Conservation (phyloP, 2,113 vertebrate genomes). For the Anarrhichthys ocellatus region DNA sequence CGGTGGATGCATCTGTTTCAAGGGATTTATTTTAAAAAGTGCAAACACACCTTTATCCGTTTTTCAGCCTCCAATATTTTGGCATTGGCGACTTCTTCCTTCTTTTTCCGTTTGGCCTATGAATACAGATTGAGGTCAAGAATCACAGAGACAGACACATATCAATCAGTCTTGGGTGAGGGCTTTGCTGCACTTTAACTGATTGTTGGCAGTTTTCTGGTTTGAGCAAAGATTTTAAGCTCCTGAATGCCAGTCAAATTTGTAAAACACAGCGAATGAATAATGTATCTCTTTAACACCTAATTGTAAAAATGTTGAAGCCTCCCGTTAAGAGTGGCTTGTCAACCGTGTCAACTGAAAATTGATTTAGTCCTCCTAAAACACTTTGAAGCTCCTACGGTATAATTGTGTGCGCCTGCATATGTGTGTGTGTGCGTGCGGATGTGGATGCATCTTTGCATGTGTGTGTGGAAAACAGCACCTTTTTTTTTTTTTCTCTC, state of each 20-base stretch:
- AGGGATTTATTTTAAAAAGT: constrained; percentile 29
- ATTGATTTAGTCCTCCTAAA: constrained; percentile 85
- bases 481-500: constrained; percentile 71
- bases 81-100: constrained; percentile 98
- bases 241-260: constrained; percentile 77
- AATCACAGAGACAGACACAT: constrained; percentile 70
- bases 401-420: constrained; percentile 74
- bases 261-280: constrained; percentile 82
- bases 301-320: constrained; percentile 85
- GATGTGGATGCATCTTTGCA: constrained; percentile 35
- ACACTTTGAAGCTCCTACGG: constrained; percentile 84
- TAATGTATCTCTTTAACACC: constrained; percentile 85
- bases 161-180: constrained; percentile 68
- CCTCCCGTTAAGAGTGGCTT: constrained; percentile 84
- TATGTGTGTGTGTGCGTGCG: constrained; percentile 23
- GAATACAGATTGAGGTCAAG: constrained; percentile 88
- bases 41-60: constrained; percentile 95
- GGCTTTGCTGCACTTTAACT: constrained; percentile 67
- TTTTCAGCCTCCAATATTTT: constrained; percentile 99
- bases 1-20: neutral
- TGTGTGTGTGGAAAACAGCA: constrained; percentile 69
- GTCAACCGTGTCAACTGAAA: constrained; percentile 87
- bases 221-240: constrained; percentile 69
- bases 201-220: constrained; percentile 73
- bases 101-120: constrained; percentile 99